Conservation (phyloP, 2,888 invertebrate species). For the Trisateles emortualis region DNA sequence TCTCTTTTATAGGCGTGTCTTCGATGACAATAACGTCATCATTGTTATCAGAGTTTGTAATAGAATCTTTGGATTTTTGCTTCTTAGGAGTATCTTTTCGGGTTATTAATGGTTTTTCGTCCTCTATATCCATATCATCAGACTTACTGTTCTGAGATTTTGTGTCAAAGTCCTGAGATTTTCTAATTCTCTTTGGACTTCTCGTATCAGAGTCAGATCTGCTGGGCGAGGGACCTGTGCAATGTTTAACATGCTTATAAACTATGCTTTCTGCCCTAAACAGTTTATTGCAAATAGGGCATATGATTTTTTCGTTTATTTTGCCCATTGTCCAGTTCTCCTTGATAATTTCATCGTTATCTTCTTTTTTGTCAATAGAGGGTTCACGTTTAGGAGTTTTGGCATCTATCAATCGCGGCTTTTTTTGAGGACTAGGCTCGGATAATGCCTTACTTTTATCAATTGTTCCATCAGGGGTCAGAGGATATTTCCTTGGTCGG, state of each 20-base stretch:
- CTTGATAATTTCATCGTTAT: slow-evolving; percentile 68
- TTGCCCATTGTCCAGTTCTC: slow-evolving; percentile 86
- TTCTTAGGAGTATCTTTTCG: slow-evolving; percentile 57
- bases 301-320: slow-evolving; percentile 83
- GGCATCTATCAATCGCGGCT: slow-evolving; percentile 68
- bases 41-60: slow-evolving; percentile 53
- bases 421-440: slow-evolving; percentile 67
- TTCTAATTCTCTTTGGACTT: slow-evolving; percentile 63
- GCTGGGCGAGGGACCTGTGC: slow-evolving; percentile 80
- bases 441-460: slow-evolving; percentile 55
- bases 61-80: slow-evolving; percentile 64
- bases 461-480: slow-evolving; percentile 58
- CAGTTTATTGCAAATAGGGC: slow-evolving; percentile 82
- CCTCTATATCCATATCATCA: slow-evolving; percentile 65
- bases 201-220: slow-evolving; percentile 76
- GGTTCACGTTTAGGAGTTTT: slow-evolving; percentile 54
- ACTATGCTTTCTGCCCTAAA: slow-evolving; percentile 84
- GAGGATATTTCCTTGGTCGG: slow-evolving; percentile 79
- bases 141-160: slow-evolving; percentile 61
- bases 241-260: slow-evolving; percentile 84
- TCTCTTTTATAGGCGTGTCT: slow-evolving; percentile 65
- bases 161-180: slow-evolving; percentile 68
- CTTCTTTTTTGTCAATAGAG: slow-evolving; percentile 61
- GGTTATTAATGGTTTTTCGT: slow-evolving; percentile 47
- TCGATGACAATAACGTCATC: slow-evolving; percentile 70